Percentiles rank a stretch among this genome's conserved stretches.
These are phyloP conservation scores for Paedocypris sp. DNA, from an alignment of 2,113 vertebrate species.

Conservation along the genomic window DNA sequence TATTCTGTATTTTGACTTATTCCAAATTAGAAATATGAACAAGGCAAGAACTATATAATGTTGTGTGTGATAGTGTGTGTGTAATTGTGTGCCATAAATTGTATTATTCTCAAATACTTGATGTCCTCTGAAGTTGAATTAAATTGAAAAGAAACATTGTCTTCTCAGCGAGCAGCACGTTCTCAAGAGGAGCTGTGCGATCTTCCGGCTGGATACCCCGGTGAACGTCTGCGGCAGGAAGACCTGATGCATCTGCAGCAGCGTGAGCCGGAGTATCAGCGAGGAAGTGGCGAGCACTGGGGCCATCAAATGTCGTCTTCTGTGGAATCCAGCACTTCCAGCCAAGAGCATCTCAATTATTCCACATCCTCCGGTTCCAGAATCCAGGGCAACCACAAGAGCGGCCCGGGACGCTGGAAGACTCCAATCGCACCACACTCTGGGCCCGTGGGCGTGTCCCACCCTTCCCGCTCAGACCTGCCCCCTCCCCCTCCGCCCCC, in stretches of 20 bases:
- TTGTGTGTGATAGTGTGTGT: too few relatives aligned
- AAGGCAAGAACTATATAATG: too few relatives aligned
- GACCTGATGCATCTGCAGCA: conserved; percentile 62
- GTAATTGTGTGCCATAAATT: too few relatives aligned
- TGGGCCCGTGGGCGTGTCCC: conserved; percentile 52
- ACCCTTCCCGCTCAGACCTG: conserved; percentile 76
- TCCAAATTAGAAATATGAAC: too few relatives aligned
- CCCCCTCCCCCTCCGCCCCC: conserved; percentile 82
- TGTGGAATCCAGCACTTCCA: conserved; percentile 84
- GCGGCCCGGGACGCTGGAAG: conserved; percentile 92
- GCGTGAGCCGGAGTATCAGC: conserved; percentile 60
- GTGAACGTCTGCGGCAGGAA: conserved; percentile 65
- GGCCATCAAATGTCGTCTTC: conserved; percentile 72
- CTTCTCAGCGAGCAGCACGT: conserved; percentile 67
- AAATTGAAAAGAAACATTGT: too few relatives aligned
- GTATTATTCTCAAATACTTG: too few relatives aligned
- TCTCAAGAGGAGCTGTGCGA: conserved; percentile 85
- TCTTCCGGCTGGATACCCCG: conserved; percentile 52
- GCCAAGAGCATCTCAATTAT: conserved; percentile 91
- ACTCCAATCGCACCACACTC: conserved; percentile 70
- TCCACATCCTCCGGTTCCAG: conserved; percentile 66
- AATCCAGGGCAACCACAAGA: conserved; percentile 70
- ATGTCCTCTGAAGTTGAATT: too few relatives aligned
- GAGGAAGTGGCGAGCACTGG: conserved; percentile 69
- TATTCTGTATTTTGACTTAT: too few relatives aligned